Base-by-base conservation (phyloP, 2,113 vertebrate species). In the Motacilla tschutschensis region DNA sequence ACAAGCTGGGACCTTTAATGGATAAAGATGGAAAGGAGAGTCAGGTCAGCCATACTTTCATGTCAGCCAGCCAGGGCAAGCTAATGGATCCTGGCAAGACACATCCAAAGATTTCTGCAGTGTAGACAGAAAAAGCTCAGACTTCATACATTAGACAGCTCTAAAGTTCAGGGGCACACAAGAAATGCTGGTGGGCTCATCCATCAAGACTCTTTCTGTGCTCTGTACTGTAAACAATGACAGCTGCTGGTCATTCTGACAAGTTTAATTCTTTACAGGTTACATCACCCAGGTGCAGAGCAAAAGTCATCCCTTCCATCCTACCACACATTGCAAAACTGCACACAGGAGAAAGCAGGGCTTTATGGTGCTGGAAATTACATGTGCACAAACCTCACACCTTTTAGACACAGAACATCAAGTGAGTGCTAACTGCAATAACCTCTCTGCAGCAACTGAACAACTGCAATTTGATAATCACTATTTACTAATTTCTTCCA, bases 231-330 rank as follows among this genome's bases (percentile, higher is more conserved):
- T 54, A 75, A 81, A 8, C n/a, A 50, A 5, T 17, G 72, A 72
- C 38, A 63, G 67, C 47, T 87, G 29, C 48, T 69, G 54, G 47
- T 73, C 65, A 47, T 72, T 59, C 63, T 51, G 33, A 66, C 71
- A 71, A 82, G 47, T 72, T 93, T 62, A n/a, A 80, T 76, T 92
- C 76, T 92, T 73, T 35, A 65, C 47, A 40, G 59, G 91, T 92
- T 88, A 90, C 87, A 88, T 88, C 63, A 83, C 29, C 60, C 79
- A 38, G 29, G n/a, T 4, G 4, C 59, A 93, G 3, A 46, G 85
- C 82, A 90, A 69, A 93, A 91, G 58, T 44, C 54, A 76, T 29
- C 72, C 83, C 81, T 88, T 80, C 59, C 51, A 84, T 82, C 74
- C 74, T 83, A 74, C 59, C 64, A 78, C 82, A 85, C 28, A 13